Percentiles rank a stretch among this genome's conserved stretches.
phyloP scores from a whole-genome alignment of 2,888 invertebrate genomes.

The Pseudolycoriella hygida region DNA sequence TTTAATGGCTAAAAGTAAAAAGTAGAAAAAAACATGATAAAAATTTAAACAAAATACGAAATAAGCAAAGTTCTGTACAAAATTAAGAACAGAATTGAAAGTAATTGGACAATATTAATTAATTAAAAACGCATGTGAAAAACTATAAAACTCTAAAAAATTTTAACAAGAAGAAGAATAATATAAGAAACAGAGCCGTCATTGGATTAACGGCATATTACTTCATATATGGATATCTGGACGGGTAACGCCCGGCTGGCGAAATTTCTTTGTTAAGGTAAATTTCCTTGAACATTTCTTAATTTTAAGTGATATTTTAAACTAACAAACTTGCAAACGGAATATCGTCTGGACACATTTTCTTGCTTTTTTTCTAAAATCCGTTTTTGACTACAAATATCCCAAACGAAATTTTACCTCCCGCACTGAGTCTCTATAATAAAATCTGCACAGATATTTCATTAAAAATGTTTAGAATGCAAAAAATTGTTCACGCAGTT shows the following conservation, averaged over 20 bases:
- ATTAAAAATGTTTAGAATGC: too few relatives aligned
- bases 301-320: too few relatives aligned
- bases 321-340: too few relatives aligned
- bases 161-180: background rate
- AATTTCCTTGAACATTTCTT: slow-evolving; percentile 13
- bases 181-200: slow-evolving; percentile 1
- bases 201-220: slow-evolving; percentile 23
- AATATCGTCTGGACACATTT: too few relatives aligned
- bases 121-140: background rate
- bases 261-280: slow-evolving; percentile 32
- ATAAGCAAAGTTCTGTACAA: background rate
- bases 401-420: too few relatives aligned
- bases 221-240: slow-evolving; percentile 29
- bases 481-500: too few relatives aligned
- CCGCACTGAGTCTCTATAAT: too few relatives aligned
- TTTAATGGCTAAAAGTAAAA: too few relatives aligned
- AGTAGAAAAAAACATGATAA: too few relatives aligned
- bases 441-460: too few relatives aligned
- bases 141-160: background rate
- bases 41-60: background rate
- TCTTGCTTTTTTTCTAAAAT: too few relatives aligned
- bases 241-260: slow-evolving; percentile 33
- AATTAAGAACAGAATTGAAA: background rate
- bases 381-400: too few relatives aligned
- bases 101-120: background rate